Conservation (phyloP, 1,140 invertebrate genomes). For the Drosophila sulfurigaster region DNA sequence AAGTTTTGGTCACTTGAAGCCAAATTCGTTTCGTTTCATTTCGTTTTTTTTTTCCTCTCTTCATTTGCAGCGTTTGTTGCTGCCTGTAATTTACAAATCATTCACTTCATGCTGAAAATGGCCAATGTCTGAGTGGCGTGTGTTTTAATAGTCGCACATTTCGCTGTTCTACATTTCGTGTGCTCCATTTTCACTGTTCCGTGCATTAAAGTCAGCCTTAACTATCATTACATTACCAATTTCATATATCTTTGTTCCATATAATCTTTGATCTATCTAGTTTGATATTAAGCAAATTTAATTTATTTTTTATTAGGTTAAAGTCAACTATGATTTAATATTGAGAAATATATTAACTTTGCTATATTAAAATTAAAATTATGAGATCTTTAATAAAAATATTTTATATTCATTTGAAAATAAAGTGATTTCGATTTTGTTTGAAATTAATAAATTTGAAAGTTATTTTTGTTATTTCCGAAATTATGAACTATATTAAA, state of each 20-base stretch:
- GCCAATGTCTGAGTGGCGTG: constrained; percentile 14
- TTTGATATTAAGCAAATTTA: no score
- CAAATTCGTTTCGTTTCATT: constrained; percentile 30
- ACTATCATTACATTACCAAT: neutral
- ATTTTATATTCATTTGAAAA: no score
- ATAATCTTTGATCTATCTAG: neutral
- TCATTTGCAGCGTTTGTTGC: constrained; percentile 24
- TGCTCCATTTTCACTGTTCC: constrained; percentile 19
- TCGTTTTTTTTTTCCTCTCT: neutral
- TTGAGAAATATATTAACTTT: no score
- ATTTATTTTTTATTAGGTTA: no score
- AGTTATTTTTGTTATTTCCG: no score
- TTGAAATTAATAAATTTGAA: no score
- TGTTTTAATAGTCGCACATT: constrained; percentile 9
- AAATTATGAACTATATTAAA: no score
- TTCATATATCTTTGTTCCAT: neutral
- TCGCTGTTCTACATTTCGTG: neutral
- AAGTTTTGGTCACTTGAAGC: constrained; percentile 50
- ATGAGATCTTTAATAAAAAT: no score
- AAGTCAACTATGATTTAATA: no score
- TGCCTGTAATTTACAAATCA: constrained; percentile 63
- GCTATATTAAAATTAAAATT: no score
- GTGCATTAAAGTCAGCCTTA: neutral
- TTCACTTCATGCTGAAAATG: constrained; percentile 33
- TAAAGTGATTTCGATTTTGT: no score